A percentile compares a stretch with the other conserved stretches of the same genome.
These are phyloP conservation scores for Cotesia typhae DNA, from an alignment of 1,140 invertebrate species.

Conservation along the genomic window DNA sequence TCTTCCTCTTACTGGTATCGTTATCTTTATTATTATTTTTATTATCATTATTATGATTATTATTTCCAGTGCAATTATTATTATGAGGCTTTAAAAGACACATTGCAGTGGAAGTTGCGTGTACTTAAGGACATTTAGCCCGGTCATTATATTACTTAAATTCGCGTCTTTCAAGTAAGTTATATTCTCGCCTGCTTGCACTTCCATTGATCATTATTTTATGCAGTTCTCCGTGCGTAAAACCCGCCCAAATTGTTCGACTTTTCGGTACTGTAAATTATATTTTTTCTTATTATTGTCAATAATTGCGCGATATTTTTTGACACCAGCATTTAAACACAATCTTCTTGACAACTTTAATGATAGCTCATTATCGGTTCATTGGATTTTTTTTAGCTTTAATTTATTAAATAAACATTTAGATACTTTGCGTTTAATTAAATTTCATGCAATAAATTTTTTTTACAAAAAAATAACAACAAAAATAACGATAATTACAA, in stretches of 20 bases:
- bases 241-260: no score
- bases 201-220: no score
- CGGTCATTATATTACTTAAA: slow-evolving; percentile 27
- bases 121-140: slow-evolving; percentile 25
- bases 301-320: not conserved
- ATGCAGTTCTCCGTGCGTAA: no score
- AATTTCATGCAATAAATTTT: no score
- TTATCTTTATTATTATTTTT: not conserved
- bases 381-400: no score
- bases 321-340: not conserved
- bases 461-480: no score
- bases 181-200: slow-evolving; percentile 5
- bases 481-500: no score
- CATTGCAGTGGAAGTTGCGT: slow-evolving; percentile 15
- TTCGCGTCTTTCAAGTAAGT: slow-evolving; percentile 19
- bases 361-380: not conserved
- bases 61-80: not conserved
- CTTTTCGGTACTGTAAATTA: no score
- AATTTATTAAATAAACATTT: no score
- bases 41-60: no score
- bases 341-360: not conserved
- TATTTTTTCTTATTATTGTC: no score
- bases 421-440: no score
- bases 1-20: not conserved
- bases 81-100: not conserved